A percentile compares a stretch with the other conserved stretches of the same genome.
Conservation (phyloP, 1,140 invertebrate species). For the Drosophila bifasciata region DNA sequence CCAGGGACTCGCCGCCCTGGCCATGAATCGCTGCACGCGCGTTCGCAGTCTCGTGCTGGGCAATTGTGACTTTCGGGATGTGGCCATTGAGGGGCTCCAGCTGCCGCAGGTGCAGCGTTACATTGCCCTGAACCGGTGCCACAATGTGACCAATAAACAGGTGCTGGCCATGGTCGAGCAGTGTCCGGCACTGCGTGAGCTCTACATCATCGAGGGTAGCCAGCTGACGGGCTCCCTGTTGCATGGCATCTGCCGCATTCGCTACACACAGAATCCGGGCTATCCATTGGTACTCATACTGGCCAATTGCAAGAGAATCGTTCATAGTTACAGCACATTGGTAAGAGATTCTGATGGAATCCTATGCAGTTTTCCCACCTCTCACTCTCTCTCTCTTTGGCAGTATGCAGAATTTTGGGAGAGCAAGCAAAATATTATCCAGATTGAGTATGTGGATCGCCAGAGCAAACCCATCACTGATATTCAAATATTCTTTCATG, state of each 20-base stretch:
- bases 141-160: constrained; percentile 45
- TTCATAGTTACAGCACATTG: constrained; percentile 27
- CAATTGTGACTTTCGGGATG: constrained; percentile 35
- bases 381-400: too few relatives aligned
- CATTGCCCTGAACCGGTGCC: constrained; percentile 33
- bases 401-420: too few relatives aligned
- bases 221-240: constrained; percentile 35
- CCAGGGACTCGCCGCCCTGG: constrained; percentile 1
- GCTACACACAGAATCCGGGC: constrained; percentile 7
- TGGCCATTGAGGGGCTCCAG: constrained; percentile 12
- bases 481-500: too few relatives aligned
- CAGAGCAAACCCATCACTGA: too few relatives aligned
- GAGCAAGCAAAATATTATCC: too few relatives aligned
- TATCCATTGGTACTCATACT: constrained; percentile 38
- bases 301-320: constrained; percentile 12
- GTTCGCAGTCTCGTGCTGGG: constrained; percentile 37
- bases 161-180: constrained; percentile 30
- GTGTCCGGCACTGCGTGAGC: constrained; percentile 18
- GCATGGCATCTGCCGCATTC: constrained; percentile 34
- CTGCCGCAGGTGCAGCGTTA: constrained; percentile 38
- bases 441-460: too few relatives aligned
- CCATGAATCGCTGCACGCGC: not conserved
- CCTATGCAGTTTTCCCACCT: too few relatives aligned
- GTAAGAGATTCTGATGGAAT: too few relatives aligned
- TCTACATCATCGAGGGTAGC: constrained; percentile 46